These are phyloP conservation scores for Mamestra configurata DNA, from an alignment of 1,140 invertebrate species.

Conservation along the genomic window DNA sequence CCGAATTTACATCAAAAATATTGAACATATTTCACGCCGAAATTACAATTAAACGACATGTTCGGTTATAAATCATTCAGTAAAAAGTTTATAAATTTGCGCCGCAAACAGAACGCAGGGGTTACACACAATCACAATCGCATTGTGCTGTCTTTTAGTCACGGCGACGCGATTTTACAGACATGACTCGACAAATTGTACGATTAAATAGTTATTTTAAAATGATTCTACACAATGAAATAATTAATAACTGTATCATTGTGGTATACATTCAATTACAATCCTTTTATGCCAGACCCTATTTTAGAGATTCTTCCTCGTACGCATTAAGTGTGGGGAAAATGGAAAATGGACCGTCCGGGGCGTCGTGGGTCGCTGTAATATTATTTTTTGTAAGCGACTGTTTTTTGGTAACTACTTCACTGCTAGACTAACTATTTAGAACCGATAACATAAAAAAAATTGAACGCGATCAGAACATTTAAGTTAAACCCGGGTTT, in stretches of 20 bases:
- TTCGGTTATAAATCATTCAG: conserved; percentile 39
- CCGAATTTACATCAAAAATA: background rate
- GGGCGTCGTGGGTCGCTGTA: too few relatives aligned
- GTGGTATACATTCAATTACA: conserved; percentile 19
- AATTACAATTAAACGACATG: conserved; percentile 3
- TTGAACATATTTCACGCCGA: background rate
- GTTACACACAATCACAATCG: conserved; percentile 49
- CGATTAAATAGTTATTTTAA: conserved; percentile 55
- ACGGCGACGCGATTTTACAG: conserved; percentile 52
- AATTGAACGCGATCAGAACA: too few relatives aligned
- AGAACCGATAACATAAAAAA: too few relatives aligned
- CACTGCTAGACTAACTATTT: too few relatives aligned
- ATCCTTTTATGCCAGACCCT: conserved; percentile 4
- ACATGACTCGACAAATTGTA: conserved; percentile 55
- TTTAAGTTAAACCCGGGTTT: too few relatives aligned
- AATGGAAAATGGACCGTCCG: too few relatives aligned
- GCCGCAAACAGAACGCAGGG: conserved; percentile 20
- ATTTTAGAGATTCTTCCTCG: background rate
- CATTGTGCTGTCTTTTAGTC: conserved; percentile 56
- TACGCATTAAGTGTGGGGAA: background rate
- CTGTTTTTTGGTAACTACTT: too few relatives aligned
- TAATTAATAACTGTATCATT: conserved; percentile 34
- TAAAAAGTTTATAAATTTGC: conserved; percentile 30
- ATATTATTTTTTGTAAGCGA: too few relatives aligned
- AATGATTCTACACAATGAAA: conserved; percentile 35